phyloP scores from a whole-genome alignment of 2,113 vertebrate species.

The Platysternon megacephalum region DNA sequence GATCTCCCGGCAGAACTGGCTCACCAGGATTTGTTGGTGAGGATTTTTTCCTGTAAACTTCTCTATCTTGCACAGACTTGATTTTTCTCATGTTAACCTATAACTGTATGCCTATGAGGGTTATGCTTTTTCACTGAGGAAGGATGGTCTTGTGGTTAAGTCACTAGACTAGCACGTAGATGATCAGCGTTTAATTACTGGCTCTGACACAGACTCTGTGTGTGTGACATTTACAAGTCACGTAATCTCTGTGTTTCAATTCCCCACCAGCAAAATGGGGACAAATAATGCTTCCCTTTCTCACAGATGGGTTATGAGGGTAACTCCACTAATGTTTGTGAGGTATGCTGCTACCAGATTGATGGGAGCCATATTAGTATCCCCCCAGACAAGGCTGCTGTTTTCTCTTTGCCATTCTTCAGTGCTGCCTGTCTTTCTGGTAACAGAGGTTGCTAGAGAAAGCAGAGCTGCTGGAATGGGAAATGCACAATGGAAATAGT shows the following conservation, averaged over 20 bases:
- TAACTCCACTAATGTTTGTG: not conserved
- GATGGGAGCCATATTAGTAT: not conserved
- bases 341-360: not conserved
- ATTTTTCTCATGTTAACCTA: not conserved
- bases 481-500: not conserved
- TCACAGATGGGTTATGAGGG: not conserved
- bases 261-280: not conserved
- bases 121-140: not conserved
- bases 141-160: not conserved
- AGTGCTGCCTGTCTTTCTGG: not conserved
- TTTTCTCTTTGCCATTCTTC: not conserved
- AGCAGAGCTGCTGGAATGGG: not conserved
- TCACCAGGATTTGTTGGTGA: conserved; percentile 75
- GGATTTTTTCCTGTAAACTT: not conserved
- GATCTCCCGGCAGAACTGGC: conserved; percentile 71
- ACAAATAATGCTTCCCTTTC: not conserved
- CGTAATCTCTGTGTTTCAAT: not conserved
- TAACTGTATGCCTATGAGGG: not conserved
- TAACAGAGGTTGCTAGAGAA: not conserved
- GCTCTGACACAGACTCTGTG: not conserved
- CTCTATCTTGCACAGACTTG: not conserved
- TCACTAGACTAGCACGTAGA: not conserved
- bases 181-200: not conserved
- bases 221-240: not conserved
- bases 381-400: not conserved